A percentile compares a stretch with the other conserved stretches of the same genome.
phyloP scores from a whole-genome alignment of 1,140 invertebrate species.

The Helicoverpa zea region DNA sequence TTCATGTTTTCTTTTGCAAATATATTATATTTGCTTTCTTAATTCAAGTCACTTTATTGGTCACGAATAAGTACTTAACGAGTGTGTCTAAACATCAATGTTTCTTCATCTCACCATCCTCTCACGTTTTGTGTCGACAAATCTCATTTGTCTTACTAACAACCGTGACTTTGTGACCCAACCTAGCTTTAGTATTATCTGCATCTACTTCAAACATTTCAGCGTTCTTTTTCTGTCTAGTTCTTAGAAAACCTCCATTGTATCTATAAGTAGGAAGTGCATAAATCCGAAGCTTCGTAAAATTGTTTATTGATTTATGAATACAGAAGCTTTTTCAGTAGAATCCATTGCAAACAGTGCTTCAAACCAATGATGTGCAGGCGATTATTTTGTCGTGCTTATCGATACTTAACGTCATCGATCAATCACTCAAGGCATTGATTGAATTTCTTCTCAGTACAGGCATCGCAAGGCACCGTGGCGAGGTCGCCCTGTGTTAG shows the following conservation, averaged over 20 bases:
- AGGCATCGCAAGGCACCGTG: constrained; percentile 58
- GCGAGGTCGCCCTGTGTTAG: constrained; percentile 77
- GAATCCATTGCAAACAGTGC: background rate
- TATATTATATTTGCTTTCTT: constrained; percentile 26
- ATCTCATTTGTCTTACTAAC: constrained; percentile 5
- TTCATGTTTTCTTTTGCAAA: constrained; percentile 43
- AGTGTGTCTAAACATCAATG: constrained; percentile 16
- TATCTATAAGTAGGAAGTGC: too few species aligned
- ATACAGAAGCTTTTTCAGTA: background rate
- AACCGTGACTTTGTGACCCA: constrained; percentile 25
- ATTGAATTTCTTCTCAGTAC: constrained; percentile 74
- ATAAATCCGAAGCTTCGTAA: background rate
- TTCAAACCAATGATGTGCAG: background rate
- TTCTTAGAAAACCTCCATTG: too few species aligned
- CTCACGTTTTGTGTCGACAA: constrained; percentile 25
- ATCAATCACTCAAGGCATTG: constrained; percentile 60
- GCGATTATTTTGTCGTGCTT: background rate
- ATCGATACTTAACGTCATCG: constrained; percentile 36
- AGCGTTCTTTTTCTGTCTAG: background rate
- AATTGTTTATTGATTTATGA: background rate
- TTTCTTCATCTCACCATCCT: constrained; percentile 24
- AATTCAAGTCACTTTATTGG: constrained; percentile 11
- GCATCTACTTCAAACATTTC: background rate
- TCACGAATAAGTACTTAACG: constrained; percentile 31
- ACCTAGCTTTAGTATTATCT: background rate